Evolutionary conservation across 2,888 invertebrate species (phyloP).

Genomic region (Theodoxus fluviatilis): DNA sequence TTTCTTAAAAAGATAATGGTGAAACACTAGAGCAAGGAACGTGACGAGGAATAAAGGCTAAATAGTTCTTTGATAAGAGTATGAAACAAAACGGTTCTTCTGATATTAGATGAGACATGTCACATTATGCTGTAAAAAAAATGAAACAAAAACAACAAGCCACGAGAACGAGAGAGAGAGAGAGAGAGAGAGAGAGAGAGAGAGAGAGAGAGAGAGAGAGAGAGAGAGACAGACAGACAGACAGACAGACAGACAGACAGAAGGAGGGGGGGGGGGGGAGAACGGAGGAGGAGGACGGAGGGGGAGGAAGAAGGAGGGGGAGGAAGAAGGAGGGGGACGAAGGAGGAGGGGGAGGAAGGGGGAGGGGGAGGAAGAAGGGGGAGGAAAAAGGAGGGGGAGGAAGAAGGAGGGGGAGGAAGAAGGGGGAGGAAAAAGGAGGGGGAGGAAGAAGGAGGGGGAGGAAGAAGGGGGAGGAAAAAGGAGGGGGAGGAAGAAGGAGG

Average conservation of each 20-base stretch:
- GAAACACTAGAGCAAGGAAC: no score
- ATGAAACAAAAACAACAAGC: no score
- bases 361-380: not conserved
- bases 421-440: no score
- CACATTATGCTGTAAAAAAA: no score
- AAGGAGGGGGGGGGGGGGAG: not conserved
- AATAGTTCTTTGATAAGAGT: no score
- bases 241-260: not conserved
- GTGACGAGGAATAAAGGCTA: no score
- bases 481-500: not conserved
- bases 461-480: not conserved
- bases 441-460: no score
- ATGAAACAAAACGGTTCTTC: no score
- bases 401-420: slow-evolving; percentile 7
- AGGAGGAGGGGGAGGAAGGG: no score
- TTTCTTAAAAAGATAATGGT: no score
- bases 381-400: not conserved
- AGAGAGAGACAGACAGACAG: slow-evolving; percentile 17
- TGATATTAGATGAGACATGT: no score
- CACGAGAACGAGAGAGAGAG: not conserved
- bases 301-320: not conserved
- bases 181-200: not conserved
- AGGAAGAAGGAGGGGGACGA: not conserved
- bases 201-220: slow-evolving; percentile 9
- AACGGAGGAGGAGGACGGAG: not conserved